Evolutionary conservation across 2,888 invertebrate species (phyloP), one percentile per base, ranked within the genome.

Genomic region (Mongoloraphidia duomilia): DNA sequence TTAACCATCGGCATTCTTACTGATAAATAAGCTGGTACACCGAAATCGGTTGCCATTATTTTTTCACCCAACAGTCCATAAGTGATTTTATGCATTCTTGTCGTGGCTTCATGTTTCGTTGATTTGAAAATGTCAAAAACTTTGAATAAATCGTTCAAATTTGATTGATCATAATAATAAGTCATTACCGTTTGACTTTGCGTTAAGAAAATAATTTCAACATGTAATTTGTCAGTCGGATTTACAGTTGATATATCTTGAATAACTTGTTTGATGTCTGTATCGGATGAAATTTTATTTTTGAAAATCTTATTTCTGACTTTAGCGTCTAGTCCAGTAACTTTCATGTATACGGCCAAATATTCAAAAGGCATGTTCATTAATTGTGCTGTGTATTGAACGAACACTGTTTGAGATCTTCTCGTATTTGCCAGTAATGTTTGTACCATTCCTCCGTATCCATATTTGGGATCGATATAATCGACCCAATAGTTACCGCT

Each of bases 391-490:
- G 53, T 54, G n/a, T 49, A 37, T 50, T 53, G 51, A 46, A 50
- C 43, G 8, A 47, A 49, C 8, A 58, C 40, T 8, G 54, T 50
- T 35, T 48, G 52, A 8, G 56, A 51, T 13, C 51, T 38, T 26
- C 53, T 55, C 2, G 53, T 56, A 26, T 50, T 47, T 34, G 58
- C 40, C 44, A 9, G 62, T 57, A 49, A 63, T 52, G 26, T 62
- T 50, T 34, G 63, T 54, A 13, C 35, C 2, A 65, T 55, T 38
- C 66, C 65, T 2, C 71, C 70, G 47, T 65, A 66, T 34, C 66
- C 69, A 53, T 67, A 67, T 11, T 63, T 58, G 2, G 59, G 54
- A 53, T 74, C 68, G 40, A 60, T 59, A 49, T 66, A 71, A 45
- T 72, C 70, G 11, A 64, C 50, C 12, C 66, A 55, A 26, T 65